A percentile compares a stretch with the other conserved stretches of the same genome.
Evolutionary conservation across 2,113 vertebrate species (phyloP).

Genomic region (Sinocyclocheilus anshuiensis): DNA sequence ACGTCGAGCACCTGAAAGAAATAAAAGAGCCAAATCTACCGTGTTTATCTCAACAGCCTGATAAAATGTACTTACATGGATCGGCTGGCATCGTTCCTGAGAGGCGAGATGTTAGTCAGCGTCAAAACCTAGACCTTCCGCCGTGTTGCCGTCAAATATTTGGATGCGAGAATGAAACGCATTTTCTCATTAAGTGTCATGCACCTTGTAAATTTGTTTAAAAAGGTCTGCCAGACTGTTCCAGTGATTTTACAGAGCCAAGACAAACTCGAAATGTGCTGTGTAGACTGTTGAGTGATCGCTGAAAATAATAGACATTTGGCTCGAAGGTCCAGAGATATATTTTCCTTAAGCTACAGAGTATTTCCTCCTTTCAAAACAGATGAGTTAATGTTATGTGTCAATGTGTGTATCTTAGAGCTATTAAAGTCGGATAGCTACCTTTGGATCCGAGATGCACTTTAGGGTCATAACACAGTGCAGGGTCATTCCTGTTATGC

Average conservation of each 20-base stretch:
- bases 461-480: background rate
- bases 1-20: background rate
- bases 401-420: background rate
- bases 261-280: slow-evolving; percentile 30
- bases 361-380: slow-evolving; percentile 18
- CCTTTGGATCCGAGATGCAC: background rate
- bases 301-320: slow-evolving; percentile 27
- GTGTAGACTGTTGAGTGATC: slow-evolving; percentile 23
- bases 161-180: slow-evolving; percentile 39
- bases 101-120: background rate
- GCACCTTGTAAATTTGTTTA: slow-evolving; percentile 43
- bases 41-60: background rate
- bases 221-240: slow-evolving; percentile 28
- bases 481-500: background rate
- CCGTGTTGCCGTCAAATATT: slow-evolving; percentile 32
- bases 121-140: slow-evolving; percentile 1
- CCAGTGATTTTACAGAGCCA: slow-evolving; percentile 32
- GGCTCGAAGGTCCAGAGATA: slow-evolving; percentile 7
- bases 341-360: slow-evolving; percentile 14
- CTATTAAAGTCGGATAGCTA: background rate
- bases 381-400: slow-evolving; percentile 20
- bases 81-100: background rate
- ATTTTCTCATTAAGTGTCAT: slow-evolving; percentile 46
- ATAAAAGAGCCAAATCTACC: background rate
- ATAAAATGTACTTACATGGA: slow-evolving; percentile 26